These are phyloP conservation scores for Amphilophus citrinellus DNA, from an alignment of 2,113 vertebrate genomes.

Conservation along the genomic window DNA sequence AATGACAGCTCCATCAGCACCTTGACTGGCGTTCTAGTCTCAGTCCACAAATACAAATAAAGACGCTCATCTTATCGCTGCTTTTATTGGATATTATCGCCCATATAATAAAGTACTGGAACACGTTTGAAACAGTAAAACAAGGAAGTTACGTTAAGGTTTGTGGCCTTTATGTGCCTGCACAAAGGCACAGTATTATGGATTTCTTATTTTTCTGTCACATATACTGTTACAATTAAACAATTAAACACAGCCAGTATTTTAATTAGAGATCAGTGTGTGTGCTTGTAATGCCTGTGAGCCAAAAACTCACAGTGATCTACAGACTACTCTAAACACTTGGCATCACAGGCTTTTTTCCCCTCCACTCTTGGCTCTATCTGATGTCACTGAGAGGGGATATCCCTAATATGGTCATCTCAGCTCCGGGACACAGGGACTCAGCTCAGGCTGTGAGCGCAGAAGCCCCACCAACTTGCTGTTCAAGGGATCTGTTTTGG, in stretches of 20 bases:
- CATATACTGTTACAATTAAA: neutral
- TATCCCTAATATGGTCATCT: neutral
- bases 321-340: neutral
- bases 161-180: conserved; percentile 8
- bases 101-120: conserved; percentile 2
- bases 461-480: neutral
- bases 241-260: neutral
- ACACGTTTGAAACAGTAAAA: neutral
- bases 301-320: neutral
- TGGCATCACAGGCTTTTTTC: neutral
- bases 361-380: neutral
- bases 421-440: neutral
- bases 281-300: neutral
- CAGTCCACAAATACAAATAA: neutral
- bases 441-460: neutral
- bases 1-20: conserved; percentile 21
- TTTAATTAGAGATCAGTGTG: neutral
- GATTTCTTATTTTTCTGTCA: neutral
- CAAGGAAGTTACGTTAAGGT: conserved; percentile 6
- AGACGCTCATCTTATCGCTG: conserved; percentile 23
- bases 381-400: neutral
- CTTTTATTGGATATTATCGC: conserved; percentile 6
- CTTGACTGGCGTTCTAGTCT: neutral
- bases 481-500: neutral
- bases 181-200: neutral